Conservation (phyloP, 2,113 vertebrate genomes). For the Oryzias melastigma region DNA sequence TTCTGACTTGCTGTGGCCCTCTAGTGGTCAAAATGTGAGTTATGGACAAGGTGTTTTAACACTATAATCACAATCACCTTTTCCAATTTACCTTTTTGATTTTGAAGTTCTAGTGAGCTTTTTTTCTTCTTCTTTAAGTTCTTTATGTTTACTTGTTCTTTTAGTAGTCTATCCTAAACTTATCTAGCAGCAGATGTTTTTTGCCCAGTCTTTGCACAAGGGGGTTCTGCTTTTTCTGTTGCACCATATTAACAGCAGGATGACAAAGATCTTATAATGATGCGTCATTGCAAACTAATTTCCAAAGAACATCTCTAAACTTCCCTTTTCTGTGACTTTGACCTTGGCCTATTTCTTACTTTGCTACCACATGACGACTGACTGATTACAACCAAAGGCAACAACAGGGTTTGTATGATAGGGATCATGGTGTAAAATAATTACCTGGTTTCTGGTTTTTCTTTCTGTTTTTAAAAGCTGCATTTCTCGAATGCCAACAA, state of each 20-base stretch:
- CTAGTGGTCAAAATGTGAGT: conserved; percentile 54
- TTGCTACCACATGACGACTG: neutral
- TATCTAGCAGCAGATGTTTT: conserved; percentile 4
- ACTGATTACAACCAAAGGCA: neutral
- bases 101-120: neutral
- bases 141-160: neutral
- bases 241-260: neutral
- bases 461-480: neutral
- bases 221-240: conserved; percentile 42
- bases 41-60: neutral
- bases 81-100: neutral
- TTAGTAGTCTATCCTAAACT: conserved; percentile 13
- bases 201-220: conserved; percentile 18
- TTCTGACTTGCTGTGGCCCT: conserved; percentile 55
- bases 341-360: conserved; percentile 10
- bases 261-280: conserved; percentile 11
- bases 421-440: neutral
- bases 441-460: neutral
- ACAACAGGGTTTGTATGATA: neutral
- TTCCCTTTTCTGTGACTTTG: conserved; percentile 2
- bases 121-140: neutral
- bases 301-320: neutral
- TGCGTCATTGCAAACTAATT: conserved; percentile 20
- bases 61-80: neutral
- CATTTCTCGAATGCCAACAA: too few species aligned